These are phyloP conservation scores for Coranthus polyacanthus DNA, from an alignment of 2,797 vertebrate genomes.

Conservation along the genomic window DNA sequence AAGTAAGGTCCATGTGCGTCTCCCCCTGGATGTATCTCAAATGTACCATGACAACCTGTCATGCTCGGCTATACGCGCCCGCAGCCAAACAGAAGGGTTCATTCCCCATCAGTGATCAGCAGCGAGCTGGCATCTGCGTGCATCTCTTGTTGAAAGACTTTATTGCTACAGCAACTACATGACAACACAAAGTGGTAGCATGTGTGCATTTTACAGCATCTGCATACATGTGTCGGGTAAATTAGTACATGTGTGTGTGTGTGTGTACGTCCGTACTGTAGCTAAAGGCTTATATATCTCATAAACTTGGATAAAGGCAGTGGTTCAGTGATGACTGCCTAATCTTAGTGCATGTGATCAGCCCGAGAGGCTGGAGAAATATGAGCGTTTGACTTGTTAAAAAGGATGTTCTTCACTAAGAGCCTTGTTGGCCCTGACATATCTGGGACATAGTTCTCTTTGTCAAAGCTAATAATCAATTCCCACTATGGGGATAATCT, in stretches of 20 bases:
- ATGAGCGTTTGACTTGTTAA: constrained; percentile 82
- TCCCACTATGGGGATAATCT: constrained; percentile 79
- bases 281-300: constrained; percentile 61
- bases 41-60: constrained; percentile 82
- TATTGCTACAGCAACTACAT: constrained; percentile 57
- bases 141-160: constrained; percentile 60
- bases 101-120: constrained; percentile 78
- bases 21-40: constrained; percentile 67
- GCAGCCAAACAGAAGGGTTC: constrained; percentile 81
- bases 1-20: constrained; percentile 40
- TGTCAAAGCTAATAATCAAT: constrained; percentile 86
- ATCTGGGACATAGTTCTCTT: constrained; percentile 85
- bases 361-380: constrained; percentile 67
- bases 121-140: constrained; percentile 58
- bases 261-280: constrained; percentile 28
- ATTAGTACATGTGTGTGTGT: constrained; percentile 28
- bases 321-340: constrained; percentile 68
- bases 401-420: constrained; percentile 82
- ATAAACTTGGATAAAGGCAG: constrained; percentile 64
- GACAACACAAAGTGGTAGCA: constrained; percentile 61
- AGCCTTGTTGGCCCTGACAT: constrained; percentile 83
- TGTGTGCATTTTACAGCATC: constrained; percentile 46
- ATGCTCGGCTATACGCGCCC: constrained; percentile 69
- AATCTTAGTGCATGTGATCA: constrained; percentile 70
- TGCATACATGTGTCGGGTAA: constrained; percentile 53